phyloP scores from a whole-genome alignment of 2,888 invertebrate species.

The Microplitis deprimator region DNA sequence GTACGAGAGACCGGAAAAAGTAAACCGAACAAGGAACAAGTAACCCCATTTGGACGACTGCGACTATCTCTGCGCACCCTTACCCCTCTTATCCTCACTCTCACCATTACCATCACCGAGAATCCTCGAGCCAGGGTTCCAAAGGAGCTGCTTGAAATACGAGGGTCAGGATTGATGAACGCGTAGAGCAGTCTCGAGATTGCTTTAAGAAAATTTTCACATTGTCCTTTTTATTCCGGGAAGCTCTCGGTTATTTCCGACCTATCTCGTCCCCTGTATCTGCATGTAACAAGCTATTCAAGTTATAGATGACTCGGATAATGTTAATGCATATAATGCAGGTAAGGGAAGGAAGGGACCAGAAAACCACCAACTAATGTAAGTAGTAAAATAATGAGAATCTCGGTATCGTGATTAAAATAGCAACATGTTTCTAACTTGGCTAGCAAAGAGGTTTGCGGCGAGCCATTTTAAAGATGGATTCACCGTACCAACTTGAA shows the following conservation, averaged over 20 bases:
- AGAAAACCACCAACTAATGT: not conserved
- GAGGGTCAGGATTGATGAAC: not conserved
- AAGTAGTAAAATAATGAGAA: conserved; percentile 31
- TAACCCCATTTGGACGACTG: conserved; percentile 48
- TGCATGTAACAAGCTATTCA: not conserved
- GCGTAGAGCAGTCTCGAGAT: not conserved
- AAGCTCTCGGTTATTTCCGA: not conserved
- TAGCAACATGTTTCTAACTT: conserved; percentile 24
- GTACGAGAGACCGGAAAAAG: conserved; percentile 36
- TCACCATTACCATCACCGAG: too few relatives aligned
- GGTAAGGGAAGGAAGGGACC: not conserved
- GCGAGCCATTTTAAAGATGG: conserved; percentile 42
- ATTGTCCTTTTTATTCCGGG: not conserved
- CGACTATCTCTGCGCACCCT: conserved; percentile 16
- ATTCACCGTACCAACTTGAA: conserved; percentile 38
- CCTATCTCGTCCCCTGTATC: not conserved
- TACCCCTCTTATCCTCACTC: not conserved
- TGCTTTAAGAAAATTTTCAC: not conserved
- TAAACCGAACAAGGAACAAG: conserved; percentile 37
- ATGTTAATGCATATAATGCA: not conserved
- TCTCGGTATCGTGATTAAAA: conserved; percentile 31
- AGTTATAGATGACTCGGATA: not conserved
- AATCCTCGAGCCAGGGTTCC: too few relatives aligned
- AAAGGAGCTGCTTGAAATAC: not conserved
- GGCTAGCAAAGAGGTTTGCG: not conserved